Percentiles rank a stretch among this genome's conserved stretches.
phyloP scores from a whole-genome alignment of 1,140 invertebrate genomes.

The Lasaia peninsularis region DNA sequence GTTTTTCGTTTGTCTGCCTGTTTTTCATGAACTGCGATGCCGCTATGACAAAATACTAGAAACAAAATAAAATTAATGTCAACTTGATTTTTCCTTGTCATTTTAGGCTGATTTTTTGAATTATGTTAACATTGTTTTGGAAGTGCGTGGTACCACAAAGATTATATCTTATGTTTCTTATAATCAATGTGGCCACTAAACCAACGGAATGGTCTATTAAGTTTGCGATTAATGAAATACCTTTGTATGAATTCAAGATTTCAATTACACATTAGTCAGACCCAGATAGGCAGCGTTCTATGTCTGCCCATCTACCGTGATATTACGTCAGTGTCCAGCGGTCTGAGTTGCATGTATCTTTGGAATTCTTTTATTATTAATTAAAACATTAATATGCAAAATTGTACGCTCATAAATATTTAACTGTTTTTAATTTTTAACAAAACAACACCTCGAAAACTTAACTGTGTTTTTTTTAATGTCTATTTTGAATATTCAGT shows the following conservation, averaged over 20 bases:
- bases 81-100: too few species aligned
- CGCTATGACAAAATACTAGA: too few species aligned
- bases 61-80: too few species aligned
- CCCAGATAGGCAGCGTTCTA: conserved; percentile 61
- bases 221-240: conserved; percentile 3
- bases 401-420: not conserved
- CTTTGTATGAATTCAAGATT: conserved; percentile 6
- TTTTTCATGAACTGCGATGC: too few species aligned
- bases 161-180: too few species aligned
- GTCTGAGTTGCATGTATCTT: not conserved
- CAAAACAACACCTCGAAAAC: too few species aligned
- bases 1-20: too few species aligned
- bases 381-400: not conserved
- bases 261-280: conserved; percentile 40
- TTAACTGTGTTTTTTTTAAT: not conserved
- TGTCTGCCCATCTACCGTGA: conserved; percentile 28
- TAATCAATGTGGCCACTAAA: too few species aligned
- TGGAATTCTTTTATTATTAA: not conserved
- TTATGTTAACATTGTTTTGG: too few species aligned
- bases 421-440: not conserved
- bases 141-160: too few species aligned
- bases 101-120: too few species aligned
- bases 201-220: not conserved
- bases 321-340: not conserved
- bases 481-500: too few species aligned